phyloP scores from a whole-genome alignment of 2,797 vertebrate species.

The Lagorchestes hirsutus region DNA sequence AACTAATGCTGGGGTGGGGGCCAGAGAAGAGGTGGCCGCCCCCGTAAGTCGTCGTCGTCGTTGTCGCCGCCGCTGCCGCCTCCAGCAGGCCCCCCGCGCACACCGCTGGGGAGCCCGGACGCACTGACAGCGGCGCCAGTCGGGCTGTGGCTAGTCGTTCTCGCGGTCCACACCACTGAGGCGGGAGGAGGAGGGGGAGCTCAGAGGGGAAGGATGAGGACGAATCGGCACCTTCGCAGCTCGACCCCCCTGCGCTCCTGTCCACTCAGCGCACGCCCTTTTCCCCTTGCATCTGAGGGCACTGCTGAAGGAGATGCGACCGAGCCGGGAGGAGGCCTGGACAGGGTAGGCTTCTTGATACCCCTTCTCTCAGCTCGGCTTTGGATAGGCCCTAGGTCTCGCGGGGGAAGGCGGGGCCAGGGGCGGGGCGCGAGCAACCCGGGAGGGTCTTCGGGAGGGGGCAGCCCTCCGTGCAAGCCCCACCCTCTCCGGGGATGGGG shows the following conservation, averaged over 20 bases:
- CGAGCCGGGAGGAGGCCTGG: not conserved
- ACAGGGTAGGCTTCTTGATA: no score
- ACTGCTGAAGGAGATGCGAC: rapidly evolving
- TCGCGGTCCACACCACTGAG: slow-evolving; percentile 81
- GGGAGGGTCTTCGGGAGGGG: not conserved
- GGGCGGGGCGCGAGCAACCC: not conserved
- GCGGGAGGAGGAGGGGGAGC: slow-evolving; percentile 3
- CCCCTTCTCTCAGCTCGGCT: not conserved
- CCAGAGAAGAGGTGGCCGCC: not conserved
- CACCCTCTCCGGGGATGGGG: not conserved
- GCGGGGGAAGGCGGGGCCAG: slow-evolving; percentile 38
- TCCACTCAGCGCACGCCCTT: rapidly evolving
- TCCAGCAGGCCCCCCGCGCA: not conserved
- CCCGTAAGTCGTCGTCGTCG: not conserved
- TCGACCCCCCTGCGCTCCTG: rapidly evolving
- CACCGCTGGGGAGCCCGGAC: slow-evolving; percentile 74
- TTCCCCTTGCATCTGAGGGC: rapidly evolving
- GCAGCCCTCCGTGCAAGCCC: not conserved
- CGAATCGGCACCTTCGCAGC: not conserved
- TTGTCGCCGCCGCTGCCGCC: slow-evolving; percentile 52
- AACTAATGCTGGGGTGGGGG: not conserved
- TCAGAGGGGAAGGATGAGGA: rapidly evolving
- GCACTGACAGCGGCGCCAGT: slow-evolving; percentile 74
- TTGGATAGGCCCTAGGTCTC: slow-evolving; percentile 77
- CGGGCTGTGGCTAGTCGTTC: slow-evolving; percentile 78